phyloP scores from a whole-genome alignment of 2,888 invertebrate species.

The Drosophila hawaiiensis region DNA sequence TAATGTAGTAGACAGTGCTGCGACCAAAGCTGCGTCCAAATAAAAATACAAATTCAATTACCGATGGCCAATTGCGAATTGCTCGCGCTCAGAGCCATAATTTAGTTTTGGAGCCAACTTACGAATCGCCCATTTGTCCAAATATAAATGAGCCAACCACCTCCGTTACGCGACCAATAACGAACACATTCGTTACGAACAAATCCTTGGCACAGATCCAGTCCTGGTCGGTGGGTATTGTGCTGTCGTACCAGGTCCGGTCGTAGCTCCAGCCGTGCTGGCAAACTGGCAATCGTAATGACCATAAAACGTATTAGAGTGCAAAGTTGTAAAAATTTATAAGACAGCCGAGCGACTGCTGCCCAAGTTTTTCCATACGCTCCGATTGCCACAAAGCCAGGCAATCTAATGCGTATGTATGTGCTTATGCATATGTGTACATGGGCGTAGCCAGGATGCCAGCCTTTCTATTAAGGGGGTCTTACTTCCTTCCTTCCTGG shows the following conservation, averaged over 20 bases:
- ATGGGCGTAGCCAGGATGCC: neutral
- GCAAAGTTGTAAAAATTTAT: slow-evolving; percentile 81
- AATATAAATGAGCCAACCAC: slow-evolving; percentile 87
- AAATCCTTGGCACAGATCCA: slow-evolving; percentile 87
- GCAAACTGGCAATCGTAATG: slow-evolving; percentile 84
- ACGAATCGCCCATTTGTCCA: slow-evolving; percentile 87
- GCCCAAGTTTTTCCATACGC: slow-evolving; percentile 39
- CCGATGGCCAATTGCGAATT: slow-evolving; percentile 26
- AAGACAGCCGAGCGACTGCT: slow-evolving; percentile 56
- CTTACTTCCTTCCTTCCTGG: neutral
- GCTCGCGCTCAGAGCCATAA: slow-evolving; percentile 26
- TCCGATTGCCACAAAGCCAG: slow-evolving; percentile 37
- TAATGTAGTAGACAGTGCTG: slow-evolving; percentile 86
- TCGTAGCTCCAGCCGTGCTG: slow-evolving; percentile 87
- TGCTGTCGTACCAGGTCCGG: slow-evolving; percentile 86
- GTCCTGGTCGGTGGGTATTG: slow-evolving; percentile 86
- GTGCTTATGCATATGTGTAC: neutral
- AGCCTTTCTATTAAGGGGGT: neutral
- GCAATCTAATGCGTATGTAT: slow-evolving; percentile 16
- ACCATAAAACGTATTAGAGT: slow-evolving; percentile 82
- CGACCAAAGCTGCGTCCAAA: slow-evolving; percentile 85
- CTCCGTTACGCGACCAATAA: slow-evolving; percentile 86
- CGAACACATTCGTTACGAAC: slow-evolving; percentile 87
- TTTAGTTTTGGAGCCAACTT: slow-evolving; percentile 74
- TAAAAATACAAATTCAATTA: slow-evolving; percentile 67